Base-by-base conservation (phyloP, 1,140 invertebrate genomes). In the Hestina assimilis region DNA sequence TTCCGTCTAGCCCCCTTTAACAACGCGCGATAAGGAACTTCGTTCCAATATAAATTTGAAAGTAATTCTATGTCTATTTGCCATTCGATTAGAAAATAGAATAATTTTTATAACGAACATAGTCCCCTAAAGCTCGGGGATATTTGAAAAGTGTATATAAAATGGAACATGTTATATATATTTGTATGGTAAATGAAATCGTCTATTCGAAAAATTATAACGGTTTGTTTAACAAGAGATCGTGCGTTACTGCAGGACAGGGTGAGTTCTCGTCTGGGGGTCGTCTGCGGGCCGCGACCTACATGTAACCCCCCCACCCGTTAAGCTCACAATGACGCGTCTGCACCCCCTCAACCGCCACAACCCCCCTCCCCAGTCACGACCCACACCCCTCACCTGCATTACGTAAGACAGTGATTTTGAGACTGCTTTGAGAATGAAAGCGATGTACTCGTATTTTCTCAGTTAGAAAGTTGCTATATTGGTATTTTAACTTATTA, bases 261-360 rank as follows among this genome's bases (percentile, higher is more conserved):
- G 63, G 63, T 61, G 64, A 62, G 66, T 59, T 46, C 56, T 65
- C 69, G 82, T 85, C 82, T 85, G 65, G 74, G 80, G 79, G 73
- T 85, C 74, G 82, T 85, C 82, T 85, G 74, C 68, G 72, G 54
- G 72, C 72, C 70, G 60, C 79, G 82, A 83, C 82, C 82, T 83
- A 83, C 70, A 80, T 80, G 31, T 17, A 33, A n/a, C 31, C 29
- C 31, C 14, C 17, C 35, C 33, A 52, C 35, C 63, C 67, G 59
- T 51, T 55, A 57, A 51, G 40, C 47, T 45, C 55, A 50, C 45
- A 48, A 47, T 57, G 64, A 51, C 56, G 56, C 68, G 68, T 72
- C 75, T 73, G 64, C 33, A 47, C 48, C 50, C 55, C 38, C 45
- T 59, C 57, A 53, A 58, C 35, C 61, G n/a, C n/a, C n/a, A n/a